Percentiles rank a stretch among this genome's conserved stretches.
Evolutionary conservation across 2,797 vertebrate genomes (phyloP).

Genomic region (Onychomys torridus): DNA sequence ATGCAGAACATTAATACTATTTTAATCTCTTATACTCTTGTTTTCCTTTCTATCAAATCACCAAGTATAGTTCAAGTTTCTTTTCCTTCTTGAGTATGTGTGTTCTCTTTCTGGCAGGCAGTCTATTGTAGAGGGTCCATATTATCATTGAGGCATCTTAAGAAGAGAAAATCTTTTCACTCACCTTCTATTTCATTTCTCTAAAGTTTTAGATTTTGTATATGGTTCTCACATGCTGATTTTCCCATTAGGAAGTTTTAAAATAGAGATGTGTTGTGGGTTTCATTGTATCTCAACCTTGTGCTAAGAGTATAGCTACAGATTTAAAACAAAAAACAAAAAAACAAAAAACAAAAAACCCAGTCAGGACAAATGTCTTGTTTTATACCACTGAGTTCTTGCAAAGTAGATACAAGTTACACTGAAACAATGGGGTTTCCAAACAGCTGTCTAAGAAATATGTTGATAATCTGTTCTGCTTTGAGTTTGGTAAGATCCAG

Average conservation of each 20-base stretch:
- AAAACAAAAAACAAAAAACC: conserved; percentile 3
- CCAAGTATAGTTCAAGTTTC: neutral
- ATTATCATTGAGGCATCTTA: neutral
- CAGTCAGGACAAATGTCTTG: neutral
- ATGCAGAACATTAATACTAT: neutral
- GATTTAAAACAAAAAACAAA: neutral
- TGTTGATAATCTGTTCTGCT: neutral
- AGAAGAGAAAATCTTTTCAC: neutral
- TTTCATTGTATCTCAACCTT: conserved; percentile 6
- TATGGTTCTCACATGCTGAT: neutral
- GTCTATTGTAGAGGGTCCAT: neutral
- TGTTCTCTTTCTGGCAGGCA: conserved; percentile 2
- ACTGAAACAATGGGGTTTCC: neutral
- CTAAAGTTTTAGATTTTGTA: conserved; percentile 13
- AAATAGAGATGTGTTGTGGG: neutral
- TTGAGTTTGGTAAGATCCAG: neutral
- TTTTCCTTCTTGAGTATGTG: neutral
- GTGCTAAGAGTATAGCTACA: neutral
- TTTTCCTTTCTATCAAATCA: neutral
- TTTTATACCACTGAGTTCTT: neutral
- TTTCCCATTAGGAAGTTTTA: conserved; percentile 22
- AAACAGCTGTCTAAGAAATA: conserved; percentile 22
- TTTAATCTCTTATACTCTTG: neutral
- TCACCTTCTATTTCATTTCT: neutral
- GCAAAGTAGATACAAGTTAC: neutral